phyloP scores from a whole-genome alignment of 2,888 invertebrate genomes.

The Deroplatys truncata region DNA sequence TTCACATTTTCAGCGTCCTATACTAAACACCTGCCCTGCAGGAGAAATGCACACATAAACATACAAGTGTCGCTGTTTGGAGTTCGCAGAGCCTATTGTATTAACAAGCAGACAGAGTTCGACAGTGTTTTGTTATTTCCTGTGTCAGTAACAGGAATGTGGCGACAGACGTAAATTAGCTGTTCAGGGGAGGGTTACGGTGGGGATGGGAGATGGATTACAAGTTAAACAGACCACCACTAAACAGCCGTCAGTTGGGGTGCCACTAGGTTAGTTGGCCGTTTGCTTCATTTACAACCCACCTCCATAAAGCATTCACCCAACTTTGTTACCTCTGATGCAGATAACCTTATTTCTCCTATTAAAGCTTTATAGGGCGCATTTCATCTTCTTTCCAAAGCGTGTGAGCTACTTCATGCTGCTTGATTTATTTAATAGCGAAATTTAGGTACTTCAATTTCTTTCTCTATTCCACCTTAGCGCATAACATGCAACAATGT shows the following conservation, averaged over 20 bases:
- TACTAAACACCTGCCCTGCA: too few species aligned
- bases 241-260: neutral
- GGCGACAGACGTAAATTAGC: neutral
- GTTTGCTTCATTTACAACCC: neutral
- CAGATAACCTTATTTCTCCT: neutral
- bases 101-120: neutral
- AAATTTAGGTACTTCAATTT: too few species aligned
- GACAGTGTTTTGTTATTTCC: neutral
- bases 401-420: too few species aligned
- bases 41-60: too few species aligned
- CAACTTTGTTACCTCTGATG: neutral
- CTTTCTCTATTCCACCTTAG: too few species aligned
- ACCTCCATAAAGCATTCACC: neutral
- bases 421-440: too few species aligned
- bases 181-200: neutral
- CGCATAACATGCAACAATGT: too few species aligned
- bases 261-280: neutral
- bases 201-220: neutral
- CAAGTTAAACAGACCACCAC: neutral
- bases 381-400: neutral
- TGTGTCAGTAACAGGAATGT: neutral
- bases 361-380: neutral
- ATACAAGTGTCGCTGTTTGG: too few species aligned
- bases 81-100: neutral
- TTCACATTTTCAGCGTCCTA: too few species aligned